Conservation (phyloP, 1,140 invertebrate species). For the Galleria mellonella region DNA sequence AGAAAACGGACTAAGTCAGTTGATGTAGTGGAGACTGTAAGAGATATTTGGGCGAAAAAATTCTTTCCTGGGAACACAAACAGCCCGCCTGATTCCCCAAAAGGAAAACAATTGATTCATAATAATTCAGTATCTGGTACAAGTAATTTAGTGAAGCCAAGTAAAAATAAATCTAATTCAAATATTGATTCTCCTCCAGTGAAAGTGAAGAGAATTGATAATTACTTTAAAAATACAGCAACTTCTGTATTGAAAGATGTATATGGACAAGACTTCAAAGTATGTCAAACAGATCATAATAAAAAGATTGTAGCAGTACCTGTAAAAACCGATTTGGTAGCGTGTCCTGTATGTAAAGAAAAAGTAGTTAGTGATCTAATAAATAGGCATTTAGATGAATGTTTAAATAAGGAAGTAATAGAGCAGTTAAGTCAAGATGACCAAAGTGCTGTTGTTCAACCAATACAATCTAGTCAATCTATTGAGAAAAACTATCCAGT, state of each 20-base stretch:
- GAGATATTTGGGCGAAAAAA: slow-evolving; percentile 75
- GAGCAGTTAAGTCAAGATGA: slow-evolving; percentile 45
- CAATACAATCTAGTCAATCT: background rate
- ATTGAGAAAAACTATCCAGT: background rate
- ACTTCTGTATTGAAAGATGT: slow-evolving; percentile 43
- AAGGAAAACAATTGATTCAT: background rate
- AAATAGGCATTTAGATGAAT: slow-evolving; percentile 75
- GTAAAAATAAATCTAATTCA: slow-evolving; percentile 32
- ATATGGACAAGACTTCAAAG: slow-evolving; percentile 51
- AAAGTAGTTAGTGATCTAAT: slow-evolving; percentile 53
- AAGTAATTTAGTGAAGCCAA: slow-evolving; percentile 20
- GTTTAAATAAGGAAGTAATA: slow-evolving; percentile 62
- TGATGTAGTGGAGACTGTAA: slow-evolving; percentile 52
- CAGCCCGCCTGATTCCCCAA: slow-evolving; percentile 4
- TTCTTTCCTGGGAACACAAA: slow-evolving; percentile 24
- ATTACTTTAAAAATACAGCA: slow-evolving; percentile 43
- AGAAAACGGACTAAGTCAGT: slow-evolving; percentile 19
- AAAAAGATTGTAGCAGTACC: slow-evolving; percentile 36
- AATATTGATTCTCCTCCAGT: slow-evolving; percentile 25
- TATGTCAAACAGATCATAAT: slow-evolving; percentile 30
- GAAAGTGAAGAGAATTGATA: slow-evolving; percentile 61
- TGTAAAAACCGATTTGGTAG: slow-evolving; percentile 30
- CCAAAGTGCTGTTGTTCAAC: slow-evolving; percentile 4
- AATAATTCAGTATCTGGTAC: background rate
- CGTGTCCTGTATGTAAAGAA: slow-evolving; percentile 75